Base-by-base conservation (phyloP, 2,888 invertebrate species). In the Rotaria socialis region DNA sequence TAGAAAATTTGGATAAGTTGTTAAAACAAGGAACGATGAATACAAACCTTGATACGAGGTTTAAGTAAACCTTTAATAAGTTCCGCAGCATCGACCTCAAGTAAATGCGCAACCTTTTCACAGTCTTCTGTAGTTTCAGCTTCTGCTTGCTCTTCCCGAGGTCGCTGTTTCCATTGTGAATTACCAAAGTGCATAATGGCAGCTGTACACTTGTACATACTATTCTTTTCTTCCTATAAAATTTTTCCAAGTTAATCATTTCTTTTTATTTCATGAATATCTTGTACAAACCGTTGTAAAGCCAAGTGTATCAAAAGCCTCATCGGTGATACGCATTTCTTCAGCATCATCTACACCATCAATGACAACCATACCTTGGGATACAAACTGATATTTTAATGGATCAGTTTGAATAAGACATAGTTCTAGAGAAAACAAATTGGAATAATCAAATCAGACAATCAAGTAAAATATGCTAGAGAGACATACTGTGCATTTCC, bases 141-240 rank as follows among this genome's bases (percentile, higher is more conserved):
- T 93, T 97, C 97, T 93, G 97, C 97, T 93, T 99, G 99, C 93
- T 99, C 99, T 93, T 98, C 99, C 91, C 98, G 96, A 94, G 98
- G 98, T 93, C 98, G 95, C 93, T 99, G 99, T 93, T 99, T 99
- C 95, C 99, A 99, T 93, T 98, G 97, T 96, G 99, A 96, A 92
- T 96, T 94, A 93, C 99, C 99, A 95, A 99, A 96, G 93, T 99
- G 98, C 96, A 99, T 97, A 92, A 99, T 97, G 91, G 96, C 94
- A 91, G 96, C 96, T 89, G 97, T 97, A 93, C 97, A 95, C 92
- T 94, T 96, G 94, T 97, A 99, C 90, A 98, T 95, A 92, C 97
- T 94, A 92, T 95, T 94, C 93, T 97, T 98, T 93, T 99, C 98
- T 50, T 90, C 90, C 0, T 67, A 19, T 16, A 6, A 27, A 3